phyloP scores from a whole-genome alignment of 2,888 invertebrate genomes.

The Sarcophaga rosellei region DNA sequence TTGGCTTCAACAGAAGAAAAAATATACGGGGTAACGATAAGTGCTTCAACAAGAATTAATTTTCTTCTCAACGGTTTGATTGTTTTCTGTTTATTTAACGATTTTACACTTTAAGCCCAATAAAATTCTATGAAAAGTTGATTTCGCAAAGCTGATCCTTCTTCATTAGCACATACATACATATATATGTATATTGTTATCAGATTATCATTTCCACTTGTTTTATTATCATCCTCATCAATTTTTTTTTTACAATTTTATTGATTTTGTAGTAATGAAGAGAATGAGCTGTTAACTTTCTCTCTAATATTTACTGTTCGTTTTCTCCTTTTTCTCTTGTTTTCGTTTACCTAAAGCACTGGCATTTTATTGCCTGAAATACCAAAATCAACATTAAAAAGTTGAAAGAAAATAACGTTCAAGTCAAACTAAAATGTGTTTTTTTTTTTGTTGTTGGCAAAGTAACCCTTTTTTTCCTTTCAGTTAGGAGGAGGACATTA shows the following conservation, averaged over 20 bases:
- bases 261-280: constrained; percentile 36
- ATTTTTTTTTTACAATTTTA: constrained; percentile 4
- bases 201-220: constrained; percentile 24
- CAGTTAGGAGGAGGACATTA: constrained; percentile 5
- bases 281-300: background rate
- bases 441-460: background rate
- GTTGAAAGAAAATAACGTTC: background rate
- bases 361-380: constrained; percentile 41
- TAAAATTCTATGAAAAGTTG: constrained; percentile 39
- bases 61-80: too few species aligned
- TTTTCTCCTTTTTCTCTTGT: background rate
- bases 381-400: constrained; percentile 16
- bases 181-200: constrained; percentile 13
- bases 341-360: constrained; percentile 4
- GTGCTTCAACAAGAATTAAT: too few species aligned
- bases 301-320: background rate
- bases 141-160: background rate
- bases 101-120: constrained; percentile 40
- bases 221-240: background rate
- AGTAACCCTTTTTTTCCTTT: constrained; percentile 35
- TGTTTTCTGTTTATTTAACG: constrained; percentile 41
- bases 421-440: too few species aligned
- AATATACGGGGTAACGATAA: background rate
- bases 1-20: background rate
- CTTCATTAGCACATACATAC: too few species aligned